A percentile compares a stretch with the other conserved stretches of the same genome.
Evolutionary conservation across 2,888 invertebrate species (phyloP).

Genomic region (Stenotaenia linearis): DNA sequence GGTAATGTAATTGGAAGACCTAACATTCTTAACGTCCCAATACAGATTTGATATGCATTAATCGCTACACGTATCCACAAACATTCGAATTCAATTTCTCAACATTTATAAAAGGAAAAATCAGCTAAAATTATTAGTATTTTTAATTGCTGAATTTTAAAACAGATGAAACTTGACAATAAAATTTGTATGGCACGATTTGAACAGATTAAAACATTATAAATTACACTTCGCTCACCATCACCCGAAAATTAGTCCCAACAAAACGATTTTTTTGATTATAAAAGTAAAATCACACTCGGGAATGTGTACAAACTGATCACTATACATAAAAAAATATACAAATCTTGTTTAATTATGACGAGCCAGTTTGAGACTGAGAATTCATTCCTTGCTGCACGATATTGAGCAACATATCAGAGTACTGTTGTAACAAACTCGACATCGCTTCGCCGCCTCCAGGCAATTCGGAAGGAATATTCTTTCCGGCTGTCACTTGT

Average conservation of each 20-base stretch:
- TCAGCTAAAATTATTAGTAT: not conserved
- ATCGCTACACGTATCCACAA: not conserved
- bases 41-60: not conserved
- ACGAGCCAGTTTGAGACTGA: constrained; percentile 8
- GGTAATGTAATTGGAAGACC: not conserved
- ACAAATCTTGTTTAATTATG: not conserved
- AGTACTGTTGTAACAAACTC: constrained; percentile 59
- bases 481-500: constrained; percentile 27
- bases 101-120: not conserved
- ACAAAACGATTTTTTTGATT: not conserved
- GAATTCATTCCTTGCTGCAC: constrained; percentile 56
- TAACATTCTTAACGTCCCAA: too few relatives aligned
- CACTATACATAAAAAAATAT: not conserved
- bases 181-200: not conserved
- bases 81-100: not conserved
- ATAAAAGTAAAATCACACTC: not conserved
- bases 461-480: not conserved
- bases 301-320: not conserved
- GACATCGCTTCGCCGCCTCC: constrained; percentile 45
- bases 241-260: not conserved
- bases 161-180: too few relatives aligned
- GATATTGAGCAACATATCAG: constrained; percentile 56
- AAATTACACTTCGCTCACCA: not conserved
- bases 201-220: not conserved
- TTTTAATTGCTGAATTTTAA: not conserved